phyloP scores from a whole-genome alignment of 2,888 invertebrate genomes.

The Sceliomorpha sp. region DNA sequence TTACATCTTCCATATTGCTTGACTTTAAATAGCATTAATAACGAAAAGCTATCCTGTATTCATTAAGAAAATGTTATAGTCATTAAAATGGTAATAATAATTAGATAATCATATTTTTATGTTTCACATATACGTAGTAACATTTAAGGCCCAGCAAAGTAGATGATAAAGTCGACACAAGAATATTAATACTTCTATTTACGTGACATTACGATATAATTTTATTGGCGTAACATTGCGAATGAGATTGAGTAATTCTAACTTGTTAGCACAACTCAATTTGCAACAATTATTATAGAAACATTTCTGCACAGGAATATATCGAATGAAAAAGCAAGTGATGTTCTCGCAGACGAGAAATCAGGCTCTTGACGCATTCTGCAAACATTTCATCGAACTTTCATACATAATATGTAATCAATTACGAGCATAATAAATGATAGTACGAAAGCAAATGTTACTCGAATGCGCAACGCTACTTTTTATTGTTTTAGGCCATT shows the following conservation, averaged over 20 bases:
- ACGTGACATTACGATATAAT: conserved; percentile 10
- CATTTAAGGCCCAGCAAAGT: too few relatives aligned
- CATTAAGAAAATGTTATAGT: conserved; percentile 12
- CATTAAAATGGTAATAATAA: conserved; percentile 2
- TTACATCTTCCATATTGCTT: too few relatives aligned
- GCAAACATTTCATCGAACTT: conserved; percentile 3
- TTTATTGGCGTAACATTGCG: conserved; percentile 9
- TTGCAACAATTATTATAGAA: conserved; percentile 17
- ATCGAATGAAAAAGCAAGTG: conserved; percentile 1
- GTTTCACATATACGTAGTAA: conserved; percentile 1
- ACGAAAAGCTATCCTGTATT: conserved; percentile 17
- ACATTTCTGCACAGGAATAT: conserved; percentile 7
- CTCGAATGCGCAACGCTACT: neutral
- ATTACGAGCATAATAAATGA: conserved; percentile 14
- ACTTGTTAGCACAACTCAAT: conserved; percentile 18
- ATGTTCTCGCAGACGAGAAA: conserved; percentile 2
- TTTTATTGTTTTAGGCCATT: conserved; percentile 12
- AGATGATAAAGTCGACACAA: conserved; percentile 16
- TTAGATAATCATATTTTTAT: conserved; percentile 11
- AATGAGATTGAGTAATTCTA: conserved; percentile 15
- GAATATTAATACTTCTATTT: conserved; percentile 13
- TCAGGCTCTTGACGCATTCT: conserved; percentile 1
- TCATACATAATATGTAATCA: conserved; percentile 4
- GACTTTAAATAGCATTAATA: too few relatives aligned
- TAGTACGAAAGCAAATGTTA: neutral